Percentiles rank a stretch among this genome's conserved stretches.
Conservation (phyloP, 2,797 vertebrate genomes). For the Lithobates sylvaticus region DNA sequence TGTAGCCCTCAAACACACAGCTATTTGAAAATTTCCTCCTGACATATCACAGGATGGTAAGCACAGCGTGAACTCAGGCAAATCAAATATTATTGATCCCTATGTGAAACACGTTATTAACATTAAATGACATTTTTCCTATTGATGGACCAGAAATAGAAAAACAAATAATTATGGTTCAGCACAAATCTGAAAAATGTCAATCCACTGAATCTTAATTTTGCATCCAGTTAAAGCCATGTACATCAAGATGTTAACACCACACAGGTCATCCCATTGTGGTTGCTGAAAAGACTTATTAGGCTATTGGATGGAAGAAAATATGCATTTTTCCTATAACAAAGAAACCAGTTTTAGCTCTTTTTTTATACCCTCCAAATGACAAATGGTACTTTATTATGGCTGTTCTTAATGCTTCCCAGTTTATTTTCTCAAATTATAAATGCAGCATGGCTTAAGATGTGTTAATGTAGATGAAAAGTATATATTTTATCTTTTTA, state of each 20-base stretch:
- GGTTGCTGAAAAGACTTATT: no score
- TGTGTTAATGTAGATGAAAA: no score
- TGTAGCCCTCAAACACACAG: not conserved
- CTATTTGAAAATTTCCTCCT: not conserved
- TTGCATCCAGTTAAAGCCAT: not conserved
- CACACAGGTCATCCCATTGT: not conserved
- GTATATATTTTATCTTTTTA: no score
- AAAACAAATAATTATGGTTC: not conserved
- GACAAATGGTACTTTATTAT: no score
- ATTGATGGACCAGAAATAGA: not conserved
- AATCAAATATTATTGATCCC: not conserved
- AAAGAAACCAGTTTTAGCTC: no score
- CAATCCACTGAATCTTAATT: not conserved
- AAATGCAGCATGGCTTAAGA: no score
- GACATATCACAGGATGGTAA: not conserved
- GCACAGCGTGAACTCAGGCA: not conserved
- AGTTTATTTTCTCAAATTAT: no score
- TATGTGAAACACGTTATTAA: not conserved
- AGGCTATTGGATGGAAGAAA: no score
- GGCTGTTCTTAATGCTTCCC: no score
- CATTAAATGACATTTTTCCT: not conserved
- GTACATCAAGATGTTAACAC: not conserved
- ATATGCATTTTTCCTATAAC: no score
- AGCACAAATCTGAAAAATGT: not conserved
- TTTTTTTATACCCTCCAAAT: no score